A percentile compares a stretch with the other conserved stretches of the same genome.
phyloP scores from a whole-genome alignment of 2,888 invertebrate species.

The Seira musarum region DNA sequence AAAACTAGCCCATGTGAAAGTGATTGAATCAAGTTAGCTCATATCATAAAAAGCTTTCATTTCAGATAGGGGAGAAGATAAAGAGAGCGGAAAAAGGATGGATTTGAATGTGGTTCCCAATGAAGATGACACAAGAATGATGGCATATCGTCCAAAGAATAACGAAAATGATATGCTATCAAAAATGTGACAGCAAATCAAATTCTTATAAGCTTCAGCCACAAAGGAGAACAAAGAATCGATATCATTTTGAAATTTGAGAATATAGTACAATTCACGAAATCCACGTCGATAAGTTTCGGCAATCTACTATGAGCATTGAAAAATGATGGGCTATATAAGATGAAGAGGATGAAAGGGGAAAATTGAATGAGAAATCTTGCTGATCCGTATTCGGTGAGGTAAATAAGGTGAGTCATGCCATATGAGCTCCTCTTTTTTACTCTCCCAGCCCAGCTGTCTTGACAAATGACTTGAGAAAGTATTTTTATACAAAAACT shows the following conservation, averaged over 20 bases:
- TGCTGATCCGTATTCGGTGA: neutral
- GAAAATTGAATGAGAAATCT: neutral
- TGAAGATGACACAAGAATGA: too few relatives aligned
- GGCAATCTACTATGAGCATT: too few relatives aligned
- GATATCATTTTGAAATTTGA: too few relatives aligned
- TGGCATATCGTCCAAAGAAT: too few relatives aligned
- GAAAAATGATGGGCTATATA: too few relatives aligned
- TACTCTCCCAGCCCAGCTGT: neutral
- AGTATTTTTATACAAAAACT: conserved; percentile 6
- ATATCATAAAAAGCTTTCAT: conserved; percentile 32
- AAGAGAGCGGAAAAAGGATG: conserved; percentile 41
- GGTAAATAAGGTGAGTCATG: neutral
- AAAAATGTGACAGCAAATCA: too few relatives aligned
- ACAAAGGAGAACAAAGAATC: too few relatives aligned
- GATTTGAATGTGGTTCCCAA: too few relatives aligned
- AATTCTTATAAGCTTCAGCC: too few relatives aligned
- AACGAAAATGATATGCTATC: too few relatives aligned
- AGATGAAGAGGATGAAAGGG: neutral
- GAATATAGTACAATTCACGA: too few relatives aligned
- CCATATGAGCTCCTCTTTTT: neutral
- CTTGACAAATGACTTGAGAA: neutral
- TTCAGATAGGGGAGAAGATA: conserved; percentile 24
- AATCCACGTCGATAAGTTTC: too few relatives aligned
- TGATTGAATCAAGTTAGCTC: conserved; percentile 42
- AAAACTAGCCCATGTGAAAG: conserved; percentile 46